Evolutionary conservation across 2,888 invertebrate genomes (phyloP).

Genomic region (Brachypalpus laphriformis): DNA sequence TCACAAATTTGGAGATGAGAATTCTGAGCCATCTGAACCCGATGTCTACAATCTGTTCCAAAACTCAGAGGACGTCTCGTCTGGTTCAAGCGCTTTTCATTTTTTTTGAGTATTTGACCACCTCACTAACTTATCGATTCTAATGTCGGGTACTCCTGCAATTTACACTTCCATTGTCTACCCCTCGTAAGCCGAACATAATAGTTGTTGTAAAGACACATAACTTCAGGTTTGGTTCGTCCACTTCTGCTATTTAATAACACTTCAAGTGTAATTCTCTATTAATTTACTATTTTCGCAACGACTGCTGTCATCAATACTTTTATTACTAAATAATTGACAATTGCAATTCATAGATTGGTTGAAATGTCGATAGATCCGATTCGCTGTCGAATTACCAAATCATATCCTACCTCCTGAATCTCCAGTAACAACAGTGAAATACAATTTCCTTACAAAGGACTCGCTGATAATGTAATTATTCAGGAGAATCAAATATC

Average conservation of each 20-base stretch:
- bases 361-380: slow-evolving; percentile 33
- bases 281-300: neutral
- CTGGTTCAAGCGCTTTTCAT: too few species aligned
- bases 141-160: too few species aligned
- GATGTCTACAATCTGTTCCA: too few species aligned
- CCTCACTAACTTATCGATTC: too few species aligned
- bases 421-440: slow-evolving; percentile 28
- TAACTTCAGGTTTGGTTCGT: too few species aligned
- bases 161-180: too few species aligned
- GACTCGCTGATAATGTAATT: slow-evolving; percentile 39
- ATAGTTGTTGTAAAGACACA: too few species aligned
- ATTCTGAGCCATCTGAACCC: too few species aligned
- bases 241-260: neutral
- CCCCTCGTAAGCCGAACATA: too few species aligned
- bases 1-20: too few species aligned
- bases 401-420: neutral
- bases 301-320: slow-evolving; percentile 14
- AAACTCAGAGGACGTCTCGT: too few species aligned
- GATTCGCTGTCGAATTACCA: slow-evolving; percentile 13
- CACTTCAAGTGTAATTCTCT: neutral
- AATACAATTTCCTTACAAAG: neutral
- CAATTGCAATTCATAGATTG: slow-evolving; percentile 29
- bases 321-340: slow-evolving; percentile 33
- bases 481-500: slow-evolving; percentile 48
- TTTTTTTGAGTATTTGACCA: too few species aligned